These are phyloP conservation scores for Epizoanthus ramosus DNA, from an alignment of 92 coral and sea anemone genomes.

Conservation along the genomic window DNA sequence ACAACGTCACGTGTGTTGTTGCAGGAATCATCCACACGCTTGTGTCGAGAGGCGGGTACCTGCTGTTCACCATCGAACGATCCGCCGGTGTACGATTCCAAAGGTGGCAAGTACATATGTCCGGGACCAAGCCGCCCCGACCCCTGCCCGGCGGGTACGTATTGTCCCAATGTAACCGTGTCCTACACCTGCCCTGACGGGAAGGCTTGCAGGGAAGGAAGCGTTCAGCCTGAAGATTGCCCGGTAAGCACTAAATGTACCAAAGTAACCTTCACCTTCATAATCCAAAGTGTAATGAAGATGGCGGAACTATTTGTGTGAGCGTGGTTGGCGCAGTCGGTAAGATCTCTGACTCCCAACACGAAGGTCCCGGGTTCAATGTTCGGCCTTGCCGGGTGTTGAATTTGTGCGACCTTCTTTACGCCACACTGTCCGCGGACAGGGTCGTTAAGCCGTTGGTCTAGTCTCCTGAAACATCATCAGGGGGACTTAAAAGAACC, in stretches of 20 bases:
- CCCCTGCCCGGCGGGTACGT: constrained; percentile 69
- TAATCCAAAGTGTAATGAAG: too few species aligned
- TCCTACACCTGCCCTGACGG: constrained; percentile 67
- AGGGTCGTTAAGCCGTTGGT: too few species aligned
- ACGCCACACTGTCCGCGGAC: too few species aligned
- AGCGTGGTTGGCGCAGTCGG: too few species aligned
- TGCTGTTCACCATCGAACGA: constrained; percentile 78
- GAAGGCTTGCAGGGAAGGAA: constrained; percentile 75
- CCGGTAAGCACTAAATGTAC: constrained; percentile 57
- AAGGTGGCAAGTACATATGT: constrained; percentile 40
- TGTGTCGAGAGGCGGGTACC: constrained; percentile 58
- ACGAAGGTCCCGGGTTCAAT: too few species aligned
- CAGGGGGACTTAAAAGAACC: too few species aligned
- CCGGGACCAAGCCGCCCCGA: constrained; percentile 69
- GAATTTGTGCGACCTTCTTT: too few species aligned
- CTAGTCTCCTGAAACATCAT: too few species aligned
- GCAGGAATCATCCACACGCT: constrained; percentile 37
- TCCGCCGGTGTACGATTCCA: constrained; percentile 58
- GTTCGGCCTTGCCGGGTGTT: too few species aligned
- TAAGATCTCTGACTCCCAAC: too few species aligned
- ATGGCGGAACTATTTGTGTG: too few species aligned
- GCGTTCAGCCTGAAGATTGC: constrained; percentile 66
- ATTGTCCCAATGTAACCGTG: constrained; percentile 77
- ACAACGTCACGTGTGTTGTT: not conserved
- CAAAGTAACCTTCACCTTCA: too few species aligned